Base-by-base conservation (phyloP, 2,888 invertebrate genomes). In the Spisula subtruncata region DNA sequence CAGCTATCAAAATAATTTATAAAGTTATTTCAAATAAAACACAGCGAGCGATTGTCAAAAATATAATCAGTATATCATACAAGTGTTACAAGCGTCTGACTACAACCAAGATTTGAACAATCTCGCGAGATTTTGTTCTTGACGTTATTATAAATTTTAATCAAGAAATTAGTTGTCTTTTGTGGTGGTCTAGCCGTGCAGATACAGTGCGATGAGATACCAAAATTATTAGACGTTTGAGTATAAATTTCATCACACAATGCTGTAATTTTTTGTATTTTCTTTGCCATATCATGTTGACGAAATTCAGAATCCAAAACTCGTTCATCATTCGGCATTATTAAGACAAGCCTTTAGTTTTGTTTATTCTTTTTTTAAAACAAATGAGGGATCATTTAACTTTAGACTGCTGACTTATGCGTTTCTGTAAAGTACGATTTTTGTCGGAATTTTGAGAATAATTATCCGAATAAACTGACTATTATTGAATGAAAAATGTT, bases 11-110 rank as follows among this genome's bases (percentile, higher is more conserved):
- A 66, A 66, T 25, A 25, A 66, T 66, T n/a, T 25, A 20, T 20
- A 66, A 66, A 25, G 60, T 66, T 10, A 66, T 66, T 66, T 66
- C 60, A 66, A 66, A 25, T n/a, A 66, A 66, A 66, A 66, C 60
- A 66, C 25, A 66, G 25, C 60, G 25, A 66, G 60, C 12, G n/a
- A 25, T 66, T 66, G 25, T 66, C 25, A 25, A 66, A 66, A 66
- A n/a, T 25, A 6, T 25, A 10, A 66, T 66, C 60, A 25, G 25
- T 12, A 66, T 66, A 1, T 66, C 60, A 25, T 25, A n/a, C 12
- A 25, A 66, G 10, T 41, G 5, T 60, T 66, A n/a, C 60, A 66
- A 25, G 60, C 60, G 60, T n/a, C 60, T 66, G 25, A 6, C n/a
- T 25, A 66, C 25, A 20, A 20, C 41, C 41, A 2, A n/a, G 60